Percentiles rank a stretch among this genome's conserved stretches.
phyloP scores from a whole-genome alignment of 2,113 vertebrate genomes.

The Saguinus imperator region DNA sequence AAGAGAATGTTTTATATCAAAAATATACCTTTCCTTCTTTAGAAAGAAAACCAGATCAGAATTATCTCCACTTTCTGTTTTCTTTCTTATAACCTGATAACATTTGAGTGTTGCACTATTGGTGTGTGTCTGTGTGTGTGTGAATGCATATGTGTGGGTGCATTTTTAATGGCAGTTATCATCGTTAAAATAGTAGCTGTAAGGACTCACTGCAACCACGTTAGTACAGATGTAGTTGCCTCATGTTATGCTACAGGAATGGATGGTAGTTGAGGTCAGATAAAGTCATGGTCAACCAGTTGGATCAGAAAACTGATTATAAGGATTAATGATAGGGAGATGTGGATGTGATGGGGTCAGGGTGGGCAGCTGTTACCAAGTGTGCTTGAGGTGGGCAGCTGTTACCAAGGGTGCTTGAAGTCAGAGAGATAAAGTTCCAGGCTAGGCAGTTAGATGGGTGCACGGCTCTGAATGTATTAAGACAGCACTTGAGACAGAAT shows the following conservation, averaged over 20 bases:
- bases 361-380: not conserved
- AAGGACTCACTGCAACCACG: not conserved
- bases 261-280: conserved; percentile 35
- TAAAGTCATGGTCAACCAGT: conserved; percentile 34
- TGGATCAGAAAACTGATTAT: conserved; percentile 13
- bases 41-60: not conserved
- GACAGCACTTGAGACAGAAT: not conserved
- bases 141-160: not conserved
- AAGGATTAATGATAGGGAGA: conserved; percentile 53
- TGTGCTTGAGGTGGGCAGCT: not conserved
- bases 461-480: not conserved
- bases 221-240: not conserved
- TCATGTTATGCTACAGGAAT: not conserved
- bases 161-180: not conserved
- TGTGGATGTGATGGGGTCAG: not conserved
- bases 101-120: not conserved
- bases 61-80: not conserved
- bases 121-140: not conserved
- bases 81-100: not conserved
- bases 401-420: conserved; percentile 1
- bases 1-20: conserved; percentile 13
- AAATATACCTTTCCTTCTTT: not conserved
- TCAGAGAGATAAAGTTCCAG: conserved; percentile 41
- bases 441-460: not conserved
- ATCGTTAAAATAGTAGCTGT: not conserved